Percentiles rank a stretch among this genome's conserved stretches.
phyloP scores from a whole-genome alignment of 2,888 invertebrate genomes.

The Lochmaea capreae region DNA sequence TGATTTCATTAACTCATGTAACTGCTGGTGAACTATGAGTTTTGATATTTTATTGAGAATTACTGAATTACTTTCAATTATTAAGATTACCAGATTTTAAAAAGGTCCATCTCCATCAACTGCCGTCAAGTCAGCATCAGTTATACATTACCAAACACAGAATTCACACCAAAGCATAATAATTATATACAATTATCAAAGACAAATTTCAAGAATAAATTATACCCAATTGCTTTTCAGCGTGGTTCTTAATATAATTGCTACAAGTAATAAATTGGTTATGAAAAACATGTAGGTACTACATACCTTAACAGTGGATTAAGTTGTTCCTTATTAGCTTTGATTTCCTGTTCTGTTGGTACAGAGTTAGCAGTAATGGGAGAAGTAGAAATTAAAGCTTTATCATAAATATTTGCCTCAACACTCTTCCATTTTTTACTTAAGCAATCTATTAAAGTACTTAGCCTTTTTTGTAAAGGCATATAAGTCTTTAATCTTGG shows the following conservation, averaged over 20 bases:
- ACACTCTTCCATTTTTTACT: conserved; percentile 80
- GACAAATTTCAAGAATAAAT: no score
- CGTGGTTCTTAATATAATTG: not conserved
- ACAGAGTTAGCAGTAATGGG: conserved; percentile 51
- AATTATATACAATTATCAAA: no score
- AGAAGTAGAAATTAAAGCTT: conserved; percentile 54
- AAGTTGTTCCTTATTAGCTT: conserved; percentile 50
- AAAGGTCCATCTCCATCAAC: no score
- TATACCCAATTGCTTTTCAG: no score
- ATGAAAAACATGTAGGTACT: not conserved
- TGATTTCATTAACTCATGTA: no score
- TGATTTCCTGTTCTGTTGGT: conserved; percentile 51
- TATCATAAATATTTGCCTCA: conserved; percentile 57
- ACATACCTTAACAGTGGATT: conserved; percentile 52
- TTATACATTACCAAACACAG: no score
- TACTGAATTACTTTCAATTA: no score
- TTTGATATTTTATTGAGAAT: no score
- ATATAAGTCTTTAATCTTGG: conserved; percentile 75
- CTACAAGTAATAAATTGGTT: not conserved
- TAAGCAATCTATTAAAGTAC: conserved; percentile 78
- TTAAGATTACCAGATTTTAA: no score
- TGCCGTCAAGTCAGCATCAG: no score
- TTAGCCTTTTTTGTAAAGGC: conserved; percentile 80
- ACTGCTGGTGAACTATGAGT: no score
- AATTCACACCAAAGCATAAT: no score